Evolutionary conservation across 2,797 vertebrate species (phyloP).

Genomic region (Coregonus sp.): DNA sequence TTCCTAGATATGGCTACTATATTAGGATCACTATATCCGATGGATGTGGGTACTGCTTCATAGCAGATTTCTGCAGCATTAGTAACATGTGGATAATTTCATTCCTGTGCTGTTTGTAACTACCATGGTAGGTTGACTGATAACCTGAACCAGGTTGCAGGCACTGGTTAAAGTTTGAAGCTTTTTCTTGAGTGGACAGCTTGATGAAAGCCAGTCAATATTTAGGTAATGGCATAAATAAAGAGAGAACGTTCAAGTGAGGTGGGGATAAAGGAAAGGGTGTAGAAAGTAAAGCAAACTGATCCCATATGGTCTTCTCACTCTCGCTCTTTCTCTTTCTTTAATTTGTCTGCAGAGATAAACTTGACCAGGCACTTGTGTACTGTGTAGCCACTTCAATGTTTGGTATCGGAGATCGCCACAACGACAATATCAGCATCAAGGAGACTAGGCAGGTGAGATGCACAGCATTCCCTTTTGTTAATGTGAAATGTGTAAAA

Average conservation of each 20-base stretch:
- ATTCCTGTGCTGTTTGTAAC: too few relatives aligned
- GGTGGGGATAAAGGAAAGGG: neutral
- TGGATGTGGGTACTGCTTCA: too few relatives aligned
- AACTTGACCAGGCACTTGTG: constrained; percentile 92
- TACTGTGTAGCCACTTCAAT: constrained; percentile 99
- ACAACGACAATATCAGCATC: constrained; percentile 99
- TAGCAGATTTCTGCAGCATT: too few relatives aligned
- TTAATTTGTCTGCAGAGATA: constrained; percentile 75
- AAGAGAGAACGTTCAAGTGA: neutral
- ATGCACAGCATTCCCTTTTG: constrained; percentile 1
- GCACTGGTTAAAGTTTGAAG: too few relatives aligned
- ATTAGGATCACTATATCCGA: too few relatives aligned
- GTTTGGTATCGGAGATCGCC: constrained; percentile 93
- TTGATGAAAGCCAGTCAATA: too few relatives aligned
- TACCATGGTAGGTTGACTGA: too few relatives aligned
- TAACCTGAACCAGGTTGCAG: too few relatives aligned
- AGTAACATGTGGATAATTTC: too few relatives aligned
- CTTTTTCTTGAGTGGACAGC: too few relatives aligned
- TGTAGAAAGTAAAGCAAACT: neutral
- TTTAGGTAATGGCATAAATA: too few relatives aligned
- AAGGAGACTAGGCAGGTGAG: constrained; percentile 93
- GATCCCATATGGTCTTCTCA: neutral
- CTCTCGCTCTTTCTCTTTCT: neutral
- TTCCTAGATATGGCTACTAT: too few relatives aligned
- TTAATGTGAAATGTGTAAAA: neutral